A percentile compares a stretch with the other conserved stretches of the same genome.
Conservation (phyloP, 2,888 invertebrate species). For the Scelioninae gen. 1 region DNA sequence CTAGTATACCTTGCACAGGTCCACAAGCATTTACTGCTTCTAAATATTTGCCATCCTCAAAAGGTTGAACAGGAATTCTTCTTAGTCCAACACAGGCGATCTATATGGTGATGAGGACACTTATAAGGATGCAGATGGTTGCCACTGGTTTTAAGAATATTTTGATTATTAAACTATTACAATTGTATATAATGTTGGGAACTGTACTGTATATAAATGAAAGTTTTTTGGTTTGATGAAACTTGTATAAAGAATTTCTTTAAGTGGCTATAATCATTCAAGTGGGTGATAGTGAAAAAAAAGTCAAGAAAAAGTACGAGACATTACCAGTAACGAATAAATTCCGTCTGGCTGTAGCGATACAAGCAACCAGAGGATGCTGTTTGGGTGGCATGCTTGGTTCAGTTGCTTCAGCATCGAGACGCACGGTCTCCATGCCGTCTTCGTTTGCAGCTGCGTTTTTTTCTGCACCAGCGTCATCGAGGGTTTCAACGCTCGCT, state of each 20-base stretch:
- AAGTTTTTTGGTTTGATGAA: too few relatives aligned
- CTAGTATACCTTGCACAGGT: slow-evolving; percentile 73
- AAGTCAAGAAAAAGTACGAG: background rate
- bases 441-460: slow-evolving; percentile 86
- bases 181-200: too few relatives aligned
- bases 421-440: slow-evolving; percentile 90
- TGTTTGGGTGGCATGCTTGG: slow-evolving; percentile 80
- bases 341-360: slow-evolving; percentile 84
- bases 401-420: slow-evolving; percentile 85
- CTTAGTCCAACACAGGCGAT: slow-evolving; percentile 87
- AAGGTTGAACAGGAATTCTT: slow-evolving; percentile 86
- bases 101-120: slow-evolving; percentile 87
- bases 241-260: too few relatives aligned
- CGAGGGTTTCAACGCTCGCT: slow-evolving; percentile 92
- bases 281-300: too few relatives aligned
- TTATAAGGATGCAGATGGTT: slow-evolving; percentile 85
- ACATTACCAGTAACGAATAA: slow-evolving; percentile 88
- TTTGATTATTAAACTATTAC: too few relatives aligned
- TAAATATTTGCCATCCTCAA: slow-evolving; percentile 90
- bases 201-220: too few relatives aligned
- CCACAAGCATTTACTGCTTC: slow-evolving; percentile 92
- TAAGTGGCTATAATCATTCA: too few relatives aligned
- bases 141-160: slow-evolving; percentile 14
- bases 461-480: slow-evolving; percentile 89
- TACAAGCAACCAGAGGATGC: slow-evolving; percentile 76